Percentiles rank a stretch among this genome's conserved stretches.
Evolutionary conservation across 1,140 invertebrate species (phyloP).

Genomic region (Drosophila kurseongensis): DNA sequence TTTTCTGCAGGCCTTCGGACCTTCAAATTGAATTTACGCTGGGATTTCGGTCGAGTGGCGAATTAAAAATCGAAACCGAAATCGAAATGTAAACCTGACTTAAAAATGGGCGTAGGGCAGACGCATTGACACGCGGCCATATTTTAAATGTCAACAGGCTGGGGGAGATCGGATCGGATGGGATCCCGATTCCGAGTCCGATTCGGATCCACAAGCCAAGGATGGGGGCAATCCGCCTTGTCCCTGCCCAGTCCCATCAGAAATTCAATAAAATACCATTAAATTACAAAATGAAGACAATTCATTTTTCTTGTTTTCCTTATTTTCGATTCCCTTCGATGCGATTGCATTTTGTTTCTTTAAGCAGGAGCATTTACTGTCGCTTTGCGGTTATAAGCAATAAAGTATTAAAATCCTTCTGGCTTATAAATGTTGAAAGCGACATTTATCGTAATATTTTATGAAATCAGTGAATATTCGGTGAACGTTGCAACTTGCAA

Average conservation of each 20-base stretch:
- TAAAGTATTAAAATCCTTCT: conserved; percentile 76
- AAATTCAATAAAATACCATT: conserved; percentile 84
- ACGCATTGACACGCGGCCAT: conserved; percentile 81
- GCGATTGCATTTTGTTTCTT: conserved; percentile 64
- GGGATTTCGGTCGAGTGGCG: conserved; percentile 46
- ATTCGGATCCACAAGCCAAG: conserved; percentile 45
- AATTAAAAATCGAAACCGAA: conserved; percentile 72
- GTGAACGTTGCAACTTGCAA: conserved; percentile 24
- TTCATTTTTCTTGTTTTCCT: conserved; percentile 58
- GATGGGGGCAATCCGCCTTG: conserved; percentile 56
- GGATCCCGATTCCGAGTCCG: conserved; percentile 3
- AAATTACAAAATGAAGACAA: conserved; percentile 84
- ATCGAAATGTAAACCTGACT: conserved; percentile 78
- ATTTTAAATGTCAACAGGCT: conserved; percentile 82
- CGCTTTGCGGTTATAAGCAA: conserved; percentile 78
- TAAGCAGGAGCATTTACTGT: conserved; percentile 80
- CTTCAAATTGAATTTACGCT: conserved; percentile 82
- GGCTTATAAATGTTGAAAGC: conserved; percentile 67
- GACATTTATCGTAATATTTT: conserved; percentile 81
- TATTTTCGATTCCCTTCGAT: conserved; percentile 24
- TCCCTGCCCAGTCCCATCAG: conserved; percentile 59
- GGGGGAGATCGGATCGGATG: conserved; percentile 20
- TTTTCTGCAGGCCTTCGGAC: conserved; percentile 47
- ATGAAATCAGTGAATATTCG: conserved; percentile 76
- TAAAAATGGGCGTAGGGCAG: conserved; percentile 84